Conservation (phyloP, 2,113 vertebrate genomes). For the Equus quagga region DNA sequence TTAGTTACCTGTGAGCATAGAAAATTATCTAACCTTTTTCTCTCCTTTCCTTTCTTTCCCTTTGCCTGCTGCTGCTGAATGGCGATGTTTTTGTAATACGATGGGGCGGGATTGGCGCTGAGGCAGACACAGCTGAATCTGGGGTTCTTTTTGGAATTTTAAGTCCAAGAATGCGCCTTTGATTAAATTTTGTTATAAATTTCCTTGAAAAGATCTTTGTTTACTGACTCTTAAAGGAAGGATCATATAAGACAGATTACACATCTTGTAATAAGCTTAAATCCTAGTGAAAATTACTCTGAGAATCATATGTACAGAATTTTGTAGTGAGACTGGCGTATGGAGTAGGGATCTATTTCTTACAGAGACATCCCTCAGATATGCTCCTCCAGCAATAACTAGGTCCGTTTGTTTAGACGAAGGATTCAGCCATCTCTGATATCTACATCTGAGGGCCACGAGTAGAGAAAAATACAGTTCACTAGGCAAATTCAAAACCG, state of each 20-base stretch:
- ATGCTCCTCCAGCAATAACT: background rate
- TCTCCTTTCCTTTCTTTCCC: background rate
- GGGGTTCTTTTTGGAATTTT: constrained; percentile 60
- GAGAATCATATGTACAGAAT: background rate
- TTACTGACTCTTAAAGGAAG: background rate
- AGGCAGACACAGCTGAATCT: constrained; percentile 32
- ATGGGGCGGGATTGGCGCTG: background rate
- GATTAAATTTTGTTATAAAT: constrained; percentile 29
- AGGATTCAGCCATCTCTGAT: constrained; percentile 25
- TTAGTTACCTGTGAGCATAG: background rate
- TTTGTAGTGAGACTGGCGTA: background rate
- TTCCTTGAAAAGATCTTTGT: constrained; percentile 59
- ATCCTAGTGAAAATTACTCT: background rate
- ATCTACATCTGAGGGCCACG: constrained; percentile 35
- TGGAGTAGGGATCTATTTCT: background rate
- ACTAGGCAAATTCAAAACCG: constrained; percentile 50
- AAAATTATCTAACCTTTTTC: background rate
- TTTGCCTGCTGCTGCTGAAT: background rate
- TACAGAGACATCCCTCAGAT: background rate
- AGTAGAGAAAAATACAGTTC: constrained; percentile 64
- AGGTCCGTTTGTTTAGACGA: constrained; percentile 46
- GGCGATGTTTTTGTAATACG: background rate
- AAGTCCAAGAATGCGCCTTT: constrained; percentile 36
- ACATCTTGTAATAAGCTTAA: constrained; percentile 31
- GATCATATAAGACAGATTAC: background rate